Evolutionary conservation across 2,113 vertebrate genomes (phyloP), one percentile per base, ranked within the genome.

Genomic region (Elephas maximus): DNA sequence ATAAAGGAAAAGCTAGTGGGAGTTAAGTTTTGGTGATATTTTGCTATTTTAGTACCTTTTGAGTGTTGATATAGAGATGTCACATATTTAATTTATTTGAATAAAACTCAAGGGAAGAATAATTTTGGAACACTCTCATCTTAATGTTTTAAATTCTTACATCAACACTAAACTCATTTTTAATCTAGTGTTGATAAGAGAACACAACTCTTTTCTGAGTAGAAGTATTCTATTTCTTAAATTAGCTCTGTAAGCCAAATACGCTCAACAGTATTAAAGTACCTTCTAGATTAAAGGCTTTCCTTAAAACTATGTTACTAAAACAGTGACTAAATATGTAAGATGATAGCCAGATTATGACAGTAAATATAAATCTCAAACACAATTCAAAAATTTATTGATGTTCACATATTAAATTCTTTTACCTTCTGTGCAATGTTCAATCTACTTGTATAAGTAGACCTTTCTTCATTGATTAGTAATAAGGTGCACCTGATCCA

Each of bases 31-130:
- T 57, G 26, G 11, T 62, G 12, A 67, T n/a, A 60, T 83, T 96
- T 96, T 96, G 41, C 44, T 92, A 65, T 78, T 96, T 79, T 74
- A 48, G n/a, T 84, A 30, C 17, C 73, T 95, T 95, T 76, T 78
- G 21, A 78, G 1, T 79, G 51, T 81, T 63, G 9, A n/a, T 73
- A 65, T 8, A 84, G 24, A 77, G 17, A 74, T 60, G 23, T 53
- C 51, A 82, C 37, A 48, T 71, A 60, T 86, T 89, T 63, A 93
- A 90, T 51, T 53, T 80, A 57, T 91, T 86, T 93, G 53, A 79
- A 94, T 89, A 48, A 57, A 48, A 11, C 60, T 79, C 88, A 91
- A 93, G 11, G 17, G 24, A 88, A 88, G 65, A 84, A 71, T 92
- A 88, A 88, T 44, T 92, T n/a, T 79, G 48, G 37, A 78, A 74